Base-by-base conservation (phyloP, 2,797 vertebrate genomes). In the Typhlichthys eigenmanni region DNA sequence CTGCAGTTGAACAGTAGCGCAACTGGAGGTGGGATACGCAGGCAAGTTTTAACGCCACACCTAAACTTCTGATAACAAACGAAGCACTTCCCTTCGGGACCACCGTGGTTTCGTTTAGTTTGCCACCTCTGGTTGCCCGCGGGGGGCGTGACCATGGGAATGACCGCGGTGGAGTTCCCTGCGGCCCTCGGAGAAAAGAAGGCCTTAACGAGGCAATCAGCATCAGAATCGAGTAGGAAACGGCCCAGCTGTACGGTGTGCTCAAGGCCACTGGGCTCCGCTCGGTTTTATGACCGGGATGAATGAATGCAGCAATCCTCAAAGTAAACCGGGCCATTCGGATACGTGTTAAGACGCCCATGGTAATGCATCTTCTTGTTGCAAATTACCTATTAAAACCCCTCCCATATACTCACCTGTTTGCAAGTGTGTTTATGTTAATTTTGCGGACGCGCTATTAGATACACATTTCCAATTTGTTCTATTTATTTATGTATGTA, bases 201-300 rank as follows among this genome's bases (percentile, higher is more conserved):
- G 72, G 69, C 75, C 84, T 90, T 91, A 92, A 91, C 84, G 87
- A 88, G 90, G 78, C 74, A 82, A 93, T 94, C 91, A 92, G 88
- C 93, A 94, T 93, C 87, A 92, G 90, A 94, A 95, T 92, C 72
- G 67, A 82, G 78, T 69, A 93, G 94, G 93, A 94, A 93, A 93
- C 90, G 79, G 83, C 87, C 68, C 81, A 83, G 88, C 88, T 86
- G 87, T 80, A 68, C 60, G 47, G 60, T 65, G 82, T 71, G 86
- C 80, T 81, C 32, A 61, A 46, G 55, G 60, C 80, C 65, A 62
- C 68, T 48, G 64, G 62, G 71, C 68, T 72, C 62, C 60, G 62
- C 52, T 55, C 70, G 29, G 47, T 76, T 83, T 86, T 86, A 84
- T 81, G 81, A 58, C 63, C 34, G 58, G 34, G 51, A 48, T 51